These are phyloP conservation scores for Pogoniulus pusillus DNA, from an alignment of 2,797 vertebrate species.

Conservation along the genomic window DNA sequence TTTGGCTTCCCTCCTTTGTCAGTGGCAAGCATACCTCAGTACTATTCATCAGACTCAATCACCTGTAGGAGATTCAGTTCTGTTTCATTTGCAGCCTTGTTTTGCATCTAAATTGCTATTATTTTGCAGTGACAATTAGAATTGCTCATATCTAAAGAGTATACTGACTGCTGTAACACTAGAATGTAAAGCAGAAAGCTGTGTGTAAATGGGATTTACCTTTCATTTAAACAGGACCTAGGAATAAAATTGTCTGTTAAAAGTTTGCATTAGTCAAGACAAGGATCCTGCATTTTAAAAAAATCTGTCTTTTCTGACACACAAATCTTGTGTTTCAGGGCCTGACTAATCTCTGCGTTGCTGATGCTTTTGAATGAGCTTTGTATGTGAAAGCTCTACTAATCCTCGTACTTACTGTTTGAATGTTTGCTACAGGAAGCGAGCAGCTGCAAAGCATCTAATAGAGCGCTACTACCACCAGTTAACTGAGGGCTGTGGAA, in stretches of 20 bases:
- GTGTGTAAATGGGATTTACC: not conserved
- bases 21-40: not conserved
- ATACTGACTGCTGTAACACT: not conserved
- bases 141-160: conserved; percentile 18
- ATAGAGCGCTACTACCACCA: conserved; percentile 99
- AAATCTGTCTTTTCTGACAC: conserved; percentile 12
- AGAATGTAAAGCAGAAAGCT: not conserved
- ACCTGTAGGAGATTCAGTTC: not conserved
- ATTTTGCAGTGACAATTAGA: not conserved
- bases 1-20: not conserved
- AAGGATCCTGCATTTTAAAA: not conserved
- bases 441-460: conserved; percentile 98
- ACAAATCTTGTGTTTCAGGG: conserved; percentile 63
- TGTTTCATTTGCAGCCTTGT: not conserved
- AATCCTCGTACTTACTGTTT: conserved; percentile 82
- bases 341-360: conserved; percentile 75
- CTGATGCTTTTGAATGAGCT: conserved; percentile 71
- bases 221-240: not conserved
- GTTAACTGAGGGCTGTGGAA: conserved; percentile 99
- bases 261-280: not conserved
- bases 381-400: conserved; percentile 74
- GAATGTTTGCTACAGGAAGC: conserved; percentile 93
- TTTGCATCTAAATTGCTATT: conserved; percentile 5
- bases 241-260: not conserved
- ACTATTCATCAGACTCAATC: not conserved